phyloP scores from a whole-genome alignment of 1,140 invertebrate species.

The Tetraneura akinire region DNA sequence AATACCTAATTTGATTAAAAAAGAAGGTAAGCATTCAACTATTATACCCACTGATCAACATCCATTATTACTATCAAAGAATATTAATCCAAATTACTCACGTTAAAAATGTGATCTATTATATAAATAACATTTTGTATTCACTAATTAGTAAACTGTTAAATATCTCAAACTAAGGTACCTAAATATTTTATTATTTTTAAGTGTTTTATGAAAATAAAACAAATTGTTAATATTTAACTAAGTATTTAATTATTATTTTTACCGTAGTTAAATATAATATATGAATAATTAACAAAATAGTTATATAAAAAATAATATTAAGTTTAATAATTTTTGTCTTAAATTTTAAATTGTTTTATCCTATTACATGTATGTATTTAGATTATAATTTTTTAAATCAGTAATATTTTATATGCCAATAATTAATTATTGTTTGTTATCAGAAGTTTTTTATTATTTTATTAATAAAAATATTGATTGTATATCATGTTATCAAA shows the following conservation, averaged over 20 bases:
- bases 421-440: too few relatives aligned
- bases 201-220: not conserved
- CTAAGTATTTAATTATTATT: not conserved
- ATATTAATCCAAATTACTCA: not conserved
- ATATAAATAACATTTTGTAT: not conserved
- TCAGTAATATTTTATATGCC: too few relatives aligned
- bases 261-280: not conserved
- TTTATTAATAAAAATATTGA: too few relatives aligned
- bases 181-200: not conserved
- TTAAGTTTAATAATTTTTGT: too few relatives aligned
- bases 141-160: not conserved
- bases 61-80: conserved; percentile 20
- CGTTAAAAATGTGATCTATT: conserved; percentile 6
- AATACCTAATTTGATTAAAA: not conserved
- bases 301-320: too few relatives aligned
- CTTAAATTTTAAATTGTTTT: too few relatives aligned
- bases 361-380: too few relatives aligned
- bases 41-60: not conserved
- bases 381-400: too few relatives aligned
- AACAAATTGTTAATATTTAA: not conserved
- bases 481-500: too few relatives aligned
- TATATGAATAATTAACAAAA: not conserved
- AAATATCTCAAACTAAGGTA: not conserved
- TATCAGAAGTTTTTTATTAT: too few relatives aligned
- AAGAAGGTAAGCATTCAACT: conserved; percentile 37